phyloP scores from a whole-genome alignment of 2,113 vertebrate species.

The Sclerurus mexicanus region DNA sequence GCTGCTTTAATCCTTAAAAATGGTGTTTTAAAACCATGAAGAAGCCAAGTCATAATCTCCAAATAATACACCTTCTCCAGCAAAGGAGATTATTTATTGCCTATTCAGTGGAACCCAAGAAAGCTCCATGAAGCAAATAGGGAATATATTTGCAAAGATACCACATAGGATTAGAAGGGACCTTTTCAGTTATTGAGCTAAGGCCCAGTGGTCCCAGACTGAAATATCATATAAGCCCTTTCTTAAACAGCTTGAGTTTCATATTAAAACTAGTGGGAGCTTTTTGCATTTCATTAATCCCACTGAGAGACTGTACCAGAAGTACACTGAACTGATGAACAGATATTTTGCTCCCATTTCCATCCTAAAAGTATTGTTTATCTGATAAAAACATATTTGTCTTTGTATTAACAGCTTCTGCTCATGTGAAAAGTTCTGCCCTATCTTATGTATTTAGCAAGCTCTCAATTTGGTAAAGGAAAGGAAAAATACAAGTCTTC shows the following conservation, averaged over 20 bases:
- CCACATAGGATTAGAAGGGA: constrained; percentile 2
- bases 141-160: constrained; percentile 32
- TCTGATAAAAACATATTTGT: constrained; percentile 3
- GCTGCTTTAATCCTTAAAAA: constrained; percentile 39
- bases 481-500: neutral
- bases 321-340: neutral
- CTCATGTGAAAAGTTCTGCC: neutral
- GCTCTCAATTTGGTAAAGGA: neutral
- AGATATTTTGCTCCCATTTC: neutral
- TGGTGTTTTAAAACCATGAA: constrained; percentile 32
- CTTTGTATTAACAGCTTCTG: neutral
- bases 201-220: neutral
- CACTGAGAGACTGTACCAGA: neutral
- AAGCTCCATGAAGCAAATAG: constrained; percentile 1
- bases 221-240: constrained; percentile 15
- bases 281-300: neutral
- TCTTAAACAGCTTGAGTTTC: constrained; percentile 25
- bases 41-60: constrained; percentile 46
- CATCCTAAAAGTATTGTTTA: neutral
- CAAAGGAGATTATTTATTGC: constrained; percentile 41
- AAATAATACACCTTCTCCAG: constrained; percentile 36
- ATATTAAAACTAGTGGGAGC: neutral
- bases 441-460: neutral
- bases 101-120: constrained; percentile 14
- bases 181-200: constrained; percentile 37